These are phyloP conservation scores for Jacana jacana DNA, from an alignment of 2,113 vertebrate species.

Conservation along the genomic window DNA sequence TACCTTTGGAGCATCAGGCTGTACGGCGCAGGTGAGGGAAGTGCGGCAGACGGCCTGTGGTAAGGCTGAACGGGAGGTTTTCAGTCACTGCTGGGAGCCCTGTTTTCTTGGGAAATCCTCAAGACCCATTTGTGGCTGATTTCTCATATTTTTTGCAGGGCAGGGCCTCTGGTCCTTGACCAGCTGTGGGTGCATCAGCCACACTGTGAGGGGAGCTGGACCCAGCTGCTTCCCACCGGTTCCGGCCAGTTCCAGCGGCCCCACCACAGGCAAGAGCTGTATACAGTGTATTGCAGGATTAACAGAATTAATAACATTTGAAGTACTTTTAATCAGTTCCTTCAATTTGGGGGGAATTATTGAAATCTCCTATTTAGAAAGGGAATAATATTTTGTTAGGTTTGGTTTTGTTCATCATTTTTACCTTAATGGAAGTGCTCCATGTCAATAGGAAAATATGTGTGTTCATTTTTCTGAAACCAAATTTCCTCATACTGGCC, in stretches of 20 bases:
- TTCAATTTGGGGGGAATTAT: not conserved
- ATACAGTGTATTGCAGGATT: accelerated
- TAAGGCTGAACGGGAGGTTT: accelerated
- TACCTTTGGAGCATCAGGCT: not conserved
- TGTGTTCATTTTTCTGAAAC: not conserved
- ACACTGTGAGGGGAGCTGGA: not conserved
- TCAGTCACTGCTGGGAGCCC: not conserved
- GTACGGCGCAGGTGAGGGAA: accelerated
- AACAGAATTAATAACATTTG: no score
- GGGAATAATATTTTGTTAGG: not conserved
- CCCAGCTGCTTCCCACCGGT: no score
- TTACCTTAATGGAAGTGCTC: not conserved
- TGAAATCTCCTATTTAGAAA: not conserved
- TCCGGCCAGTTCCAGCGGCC: accelerated
- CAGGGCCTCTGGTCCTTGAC: not conserved
- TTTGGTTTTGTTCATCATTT: not conserved
- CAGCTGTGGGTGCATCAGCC: accelerated
- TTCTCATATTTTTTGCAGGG: not conserved
- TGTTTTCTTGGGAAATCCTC: not conserved
- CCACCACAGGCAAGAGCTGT: not conserved
- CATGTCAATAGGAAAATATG: not conserved
- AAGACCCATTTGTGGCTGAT: not conserved
- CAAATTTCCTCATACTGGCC: not conserved
- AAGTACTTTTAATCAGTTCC: not conserved
- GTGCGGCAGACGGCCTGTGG: not conserved